Base-by-base conservation (phyloP, 2,797 vertebrate species). In the Danionella dracula region DNA sequence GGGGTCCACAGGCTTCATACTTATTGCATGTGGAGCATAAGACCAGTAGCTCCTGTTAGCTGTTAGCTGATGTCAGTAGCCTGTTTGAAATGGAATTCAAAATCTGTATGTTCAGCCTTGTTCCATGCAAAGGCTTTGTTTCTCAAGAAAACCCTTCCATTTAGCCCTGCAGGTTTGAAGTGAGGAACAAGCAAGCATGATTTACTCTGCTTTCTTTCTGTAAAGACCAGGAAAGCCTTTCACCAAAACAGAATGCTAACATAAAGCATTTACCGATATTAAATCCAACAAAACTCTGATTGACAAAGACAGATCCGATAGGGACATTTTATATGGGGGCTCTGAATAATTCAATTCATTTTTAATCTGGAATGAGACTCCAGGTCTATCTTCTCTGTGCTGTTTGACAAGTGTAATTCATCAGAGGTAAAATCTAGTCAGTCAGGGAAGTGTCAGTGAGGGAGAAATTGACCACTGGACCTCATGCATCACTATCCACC, bases 401-500 rank as follows among this genome's bases (percentile, higher is more conserved):
- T 67, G 71, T 74, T 74, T 87, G 85, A 89, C 88, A 88, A 85
- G 83, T 76, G 83, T 84, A 86, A 90, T 91, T 90, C 83, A 88
- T 90, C 88, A 87, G 83, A 73, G 81, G 81, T 87, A 89, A 88
- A 87, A 87, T 89, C 87, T 89, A 87, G 86, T 88, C 84, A 82
- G 82, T 88, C 87, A 85, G 85, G 79, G 81, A 80, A 85, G 84
- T 87, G 87, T 89, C 85, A 85, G 87, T 83, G 84, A 85, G 82
- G 88, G 77, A 78, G 79, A 79, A 85, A 78, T 84, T 82, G 83
- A 79, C 70, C 79, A 73, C 77, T 79, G 80, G 85, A 83, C 85
- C 86, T 80, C 78, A 78, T 76, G 67, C 66, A 69, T 74, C 73
- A 72, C 61, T 32, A 54, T 73, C 50, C 77, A 76, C 64, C 70